Conservation (phyloP, 2,113 vertebrate species). For the Callospermophilus lateralis region DNA sequence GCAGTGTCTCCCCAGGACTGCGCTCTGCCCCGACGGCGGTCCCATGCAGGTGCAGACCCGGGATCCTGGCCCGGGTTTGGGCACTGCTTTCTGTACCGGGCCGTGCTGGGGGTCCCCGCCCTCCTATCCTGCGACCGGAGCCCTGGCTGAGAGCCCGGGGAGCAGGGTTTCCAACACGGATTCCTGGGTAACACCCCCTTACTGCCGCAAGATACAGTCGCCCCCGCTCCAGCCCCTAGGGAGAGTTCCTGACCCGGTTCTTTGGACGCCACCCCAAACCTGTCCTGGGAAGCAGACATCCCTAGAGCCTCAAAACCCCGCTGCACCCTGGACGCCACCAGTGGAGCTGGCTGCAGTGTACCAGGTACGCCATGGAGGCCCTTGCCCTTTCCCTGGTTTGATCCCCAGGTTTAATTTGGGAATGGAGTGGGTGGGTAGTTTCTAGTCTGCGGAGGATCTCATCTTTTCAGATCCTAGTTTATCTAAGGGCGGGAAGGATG, state of each 20-base stretch:
- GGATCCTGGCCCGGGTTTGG: neutral
- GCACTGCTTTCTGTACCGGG: fast-evolving
- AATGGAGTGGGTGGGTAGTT: neutral
- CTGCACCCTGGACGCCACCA: neutral
- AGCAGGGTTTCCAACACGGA: constrained; percentile 41
- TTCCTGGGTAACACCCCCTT: constrained; percentile 34
- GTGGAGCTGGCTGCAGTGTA: neutral
- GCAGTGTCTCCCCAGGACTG: constrained; percentile 17
- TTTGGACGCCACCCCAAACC: neutral
- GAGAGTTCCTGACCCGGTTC: fast-evolving
- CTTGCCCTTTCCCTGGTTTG: no score
- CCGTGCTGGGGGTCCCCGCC: constrained; percentile 65
- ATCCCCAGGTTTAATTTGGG: neutral
- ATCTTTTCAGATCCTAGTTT: neutral
- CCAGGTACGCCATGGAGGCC: constrained; percentile 63
- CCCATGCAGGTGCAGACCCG: constrained; percentile 50
- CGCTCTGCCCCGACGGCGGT: neutral
- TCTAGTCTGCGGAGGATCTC: neutral
- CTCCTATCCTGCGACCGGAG: neutral
- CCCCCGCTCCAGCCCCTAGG: neutral
- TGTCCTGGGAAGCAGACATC: neutral
- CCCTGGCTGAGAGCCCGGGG: neutral
- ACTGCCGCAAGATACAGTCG: neutral
- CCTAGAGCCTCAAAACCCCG: neutral
- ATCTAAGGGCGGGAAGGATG: neutral